Base-by-base conservation (phyloP, 2,888 invertebrate genomes). In the Drosophila birchii region DNA sequence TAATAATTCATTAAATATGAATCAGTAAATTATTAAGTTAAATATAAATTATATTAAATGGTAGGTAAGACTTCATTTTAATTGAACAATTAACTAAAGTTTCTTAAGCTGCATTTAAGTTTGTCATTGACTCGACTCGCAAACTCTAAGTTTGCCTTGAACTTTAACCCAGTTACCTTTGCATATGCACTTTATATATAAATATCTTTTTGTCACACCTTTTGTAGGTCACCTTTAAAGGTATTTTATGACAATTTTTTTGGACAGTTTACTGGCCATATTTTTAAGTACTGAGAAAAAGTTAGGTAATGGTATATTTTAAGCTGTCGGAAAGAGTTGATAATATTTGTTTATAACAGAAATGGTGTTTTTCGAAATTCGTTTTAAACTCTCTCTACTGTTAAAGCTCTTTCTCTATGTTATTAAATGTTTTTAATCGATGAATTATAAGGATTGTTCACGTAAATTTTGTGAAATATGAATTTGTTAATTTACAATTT, bases 141-240 rank as follows among this genome's bases (percentile, higher is more conserved):
- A 20, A 56, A 23, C 32, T 68, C 38, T 39, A 18, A 7, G n/a
- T 7, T 38, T 44, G 49, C 67, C 67, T 64, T 64, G 64, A 64
- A 64, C 64, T 64, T n/a, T 64, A 60, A 58, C 58, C 38, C 6
- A 39, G 18, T 39, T 59, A 11, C n/a, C 36, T 60, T 47, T 39
- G 38, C 29, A 32, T 45, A 11, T 38, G 57, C 20, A 60, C 29
- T 32, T 63, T 43, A 64, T 34, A 16, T 47, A 18, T 32, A 16
- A 16, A n/a, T 20, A 44, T 44, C 14, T 44, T 41, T 41, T 32
- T 41, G 14, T 23, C 4, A 8, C n/a, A 11, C 49, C 16, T 34
- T 54, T 60, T 41, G 26, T 61, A 11, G 45, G 62, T 60, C 51
- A 62, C 4, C 23, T 7, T 14, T 44, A 41, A 9, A 23, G n/a